Conservation (phyloP, 2,888 invertebrate genomes). For the Cataglyphis livida region DNA sequence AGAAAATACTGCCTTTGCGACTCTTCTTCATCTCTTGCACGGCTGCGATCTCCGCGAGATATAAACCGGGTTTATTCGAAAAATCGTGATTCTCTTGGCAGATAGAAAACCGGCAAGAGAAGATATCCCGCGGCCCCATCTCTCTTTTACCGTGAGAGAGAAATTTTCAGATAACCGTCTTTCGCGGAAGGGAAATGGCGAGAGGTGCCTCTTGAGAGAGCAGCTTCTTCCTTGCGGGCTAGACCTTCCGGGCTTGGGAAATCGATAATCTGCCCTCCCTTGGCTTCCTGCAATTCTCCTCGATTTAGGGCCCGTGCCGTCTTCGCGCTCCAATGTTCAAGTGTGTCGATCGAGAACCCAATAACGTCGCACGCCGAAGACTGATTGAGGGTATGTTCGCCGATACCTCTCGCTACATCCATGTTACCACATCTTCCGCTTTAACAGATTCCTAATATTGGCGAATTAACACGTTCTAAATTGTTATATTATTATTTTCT, state of each 20-base stretch:
- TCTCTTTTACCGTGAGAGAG: conserved; percentile 42
- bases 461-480: background rate
- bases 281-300: conserved; percentile 39
- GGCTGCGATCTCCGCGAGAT: background rate
- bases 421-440: background rate
- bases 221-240: conserved; percentile 11
- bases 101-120: conserved; percentile 39
- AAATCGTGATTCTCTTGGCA: conserved; percentile 35
- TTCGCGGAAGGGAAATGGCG: conserved; percentile 6
- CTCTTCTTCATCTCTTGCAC: background rate
- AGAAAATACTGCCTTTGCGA: background rate
- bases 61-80: conserved; percentile 52
- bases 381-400: conserved; percentile 32
- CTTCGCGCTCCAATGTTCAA: conserved; percentile 5
- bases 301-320: conserved; percentile 39
- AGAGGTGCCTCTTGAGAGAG: conserved; percentile 30
- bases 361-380: conserved; percentile 31
- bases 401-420: conserved; percentile 10
- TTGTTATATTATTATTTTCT: background rate
- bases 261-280: background rate
- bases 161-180: conserved; percentile 42
- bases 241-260: conserved; percentile 35
- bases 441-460: conserved; percentile 1
- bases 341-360: conserved; percentile 41
- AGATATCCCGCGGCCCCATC: conserved; percentile 48